A percentile compares a stretch with the other conserved stretches of the same genome.
phyloP scores from a whole-genome alignment of 1,140 invertebrate genomes.

The Drosophila malerkotliana region DNA sequence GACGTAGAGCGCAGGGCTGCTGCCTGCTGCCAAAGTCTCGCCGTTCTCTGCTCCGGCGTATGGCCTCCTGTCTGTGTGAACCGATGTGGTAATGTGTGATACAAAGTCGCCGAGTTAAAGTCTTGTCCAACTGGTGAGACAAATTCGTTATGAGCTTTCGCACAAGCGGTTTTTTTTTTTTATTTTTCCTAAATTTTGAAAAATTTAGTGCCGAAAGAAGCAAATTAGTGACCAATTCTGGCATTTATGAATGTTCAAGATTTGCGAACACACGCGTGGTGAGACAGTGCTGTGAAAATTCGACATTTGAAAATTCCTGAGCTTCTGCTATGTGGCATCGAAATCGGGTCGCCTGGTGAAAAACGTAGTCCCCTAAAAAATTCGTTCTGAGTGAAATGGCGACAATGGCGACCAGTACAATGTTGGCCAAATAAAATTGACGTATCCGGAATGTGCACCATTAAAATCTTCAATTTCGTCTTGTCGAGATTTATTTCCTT shows the following conservation, averaged over 20 bases:
- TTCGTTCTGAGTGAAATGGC: slow-evolving; percentile 21
- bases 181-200: slow-evolving; percentile 33
- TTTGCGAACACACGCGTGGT: slow-evolving; percentile 6
- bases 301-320: slow-evolving; percentile 59
- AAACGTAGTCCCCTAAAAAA: slow-evolving; percentile 51
- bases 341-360: slow-evolving; percentile 78
- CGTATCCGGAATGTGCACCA: not conserved
- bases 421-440: not conserved
- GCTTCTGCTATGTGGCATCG: slow-evolving; percentile 53
- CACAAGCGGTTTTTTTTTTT: slow-evolving; percentile 68
- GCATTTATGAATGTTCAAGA: slow-evolving; percentile 13
- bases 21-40: not conserved
- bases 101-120: slow-evolving; percentile 71
- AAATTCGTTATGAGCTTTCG: slow-evolving; percentile 65
- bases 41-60: not conserved
- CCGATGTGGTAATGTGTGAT: slow-evolving; percentile 49
- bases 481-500: not conserved
- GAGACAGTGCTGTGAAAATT: slow-evolving; percentile 23
- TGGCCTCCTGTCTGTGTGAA: not conserved
- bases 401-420: slow-evolving; percentile 2
- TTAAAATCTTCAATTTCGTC: not conserved
- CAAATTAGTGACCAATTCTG: slow-evolving; percentile 13
- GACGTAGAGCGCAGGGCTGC: slow-evolving; percentile 42
- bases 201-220: slow-evolving; percentile 3
- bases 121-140: slow-evolving; percentile 75